These are phyloP conservation scores for Epinotia ramella DNA, from an alignment of 2,888 invertebrate species.

Conservation along the genomic window DNA sequence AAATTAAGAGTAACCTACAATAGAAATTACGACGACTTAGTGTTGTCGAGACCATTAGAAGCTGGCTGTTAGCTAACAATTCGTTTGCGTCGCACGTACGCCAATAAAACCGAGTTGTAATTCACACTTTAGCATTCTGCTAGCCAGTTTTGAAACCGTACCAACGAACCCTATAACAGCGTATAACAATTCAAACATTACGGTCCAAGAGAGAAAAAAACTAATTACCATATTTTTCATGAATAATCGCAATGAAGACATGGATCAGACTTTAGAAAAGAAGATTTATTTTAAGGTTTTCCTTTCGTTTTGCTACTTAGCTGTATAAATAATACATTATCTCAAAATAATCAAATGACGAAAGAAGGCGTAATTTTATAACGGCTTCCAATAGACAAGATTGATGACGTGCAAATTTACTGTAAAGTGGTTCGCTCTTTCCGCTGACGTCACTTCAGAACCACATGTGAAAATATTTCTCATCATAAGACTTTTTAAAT, in stretches of 20 bases:
- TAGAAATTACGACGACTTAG: neutral
- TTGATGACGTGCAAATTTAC: neutral
- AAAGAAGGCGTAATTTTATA: neutral
- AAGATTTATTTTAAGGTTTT: neutral
- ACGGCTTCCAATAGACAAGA: neutral
- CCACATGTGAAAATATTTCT: neutral
- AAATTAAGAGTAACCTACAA: neutral
- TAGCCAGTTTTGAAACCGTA: conserved; percentile 14
- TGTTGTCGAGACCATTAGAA: neutral
- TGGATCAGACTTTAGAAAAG: neutral
- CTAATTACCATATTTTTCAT: conserved; percentile 37
- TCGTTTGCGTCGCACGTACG: conserved; percentile 26
- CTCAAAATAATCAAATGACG: neutral
- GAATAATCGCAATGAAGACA: conserved; percentile 26
- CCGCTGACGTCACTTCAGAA: conserved; percentile 1
- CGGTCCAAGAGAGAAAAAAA: conserved; percentile 7
- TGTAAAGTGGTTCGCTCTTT: neutral
- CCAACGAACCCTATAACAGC: conserved; percentile 17
- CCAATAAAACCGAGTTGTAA: conserved; percentile 18
- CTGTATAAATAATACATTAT: neutral
- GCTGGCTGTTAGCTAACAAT: conserved; percentile 7
- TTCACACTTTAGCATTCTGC: conserved; percentile 13
- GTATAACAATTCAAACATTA: conserved; percentile 16
- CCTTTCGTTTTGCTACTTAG: neutral
- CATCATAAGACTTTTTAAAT: neutral